phyloP scores from a whole-genome alignment of 2,888 invertebrate genomes.

The Platycheirus albimanus region DNA sequence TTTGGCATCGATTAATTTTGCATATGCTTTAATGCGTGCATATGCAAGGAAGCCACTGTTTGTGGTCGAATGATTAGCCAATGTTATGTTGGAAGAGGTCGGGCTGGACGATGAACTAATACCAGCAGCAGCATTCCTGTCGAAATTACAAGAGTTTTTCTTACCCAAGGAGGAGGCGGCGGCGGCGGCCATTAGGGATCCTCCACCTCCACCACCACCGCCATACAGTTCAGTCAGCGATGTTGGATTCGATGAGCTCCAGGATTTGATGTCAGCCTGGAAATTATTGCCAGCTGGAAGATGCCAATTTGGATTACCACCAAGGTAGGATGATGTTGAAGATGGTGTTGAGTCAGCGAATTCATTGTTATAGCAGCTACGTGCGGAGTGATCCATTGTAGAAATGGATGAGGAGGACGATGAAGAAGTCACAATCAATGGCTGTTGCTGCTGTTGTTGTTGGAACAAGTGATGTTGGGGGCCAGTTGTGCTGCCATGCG shows the following conservation, averaged over 20 bases:
- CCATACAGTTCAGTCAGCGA: slow-evolving; percentile 77
- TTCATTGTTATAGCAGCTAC: slow-evolving; percentile 61
- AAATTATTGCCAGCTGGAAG: slow-evolving; percentile 75
- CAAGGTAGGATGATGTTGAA: slow-evolving; percentile 71
- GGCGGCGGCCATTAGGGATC: slow-evolving; percentile 20
- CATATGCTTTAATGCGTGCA: slow-evolving; percentile 76
- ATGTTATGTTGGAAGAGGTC: slow-evolving; percentile 72
- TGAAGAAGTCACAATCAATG: slow-evolving; percentile 57
- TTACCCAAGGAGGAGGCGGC: slow-evolving; percentile 53
- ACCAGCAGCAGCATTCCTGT: slow-evolving; percentile 53
- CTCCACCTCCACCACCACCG: slow-evolving; percentile 47
- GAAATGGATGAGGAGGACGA: slow-evolving; percentile 67
- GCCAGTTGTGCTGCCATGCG: slow-evolving; percentile 44
- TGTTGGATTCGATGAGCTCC: slow-evolving; percentile 76
- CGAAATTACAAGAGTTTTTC: slow-evolving; percentile 68
- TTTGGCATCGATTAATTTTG: slow-evolving; percentile 57
- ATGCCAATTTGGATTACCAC: slow-evolving; percentile 75
- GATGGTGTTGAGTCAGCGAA: slow-evolving; percentile 61
- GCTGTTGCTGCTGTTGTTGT: slow-evolving; percentile 57
- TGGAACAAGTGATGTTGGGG: slow-evolving; percentile 53
- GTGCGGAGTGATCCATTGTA: slow-evolving; percentile 68
- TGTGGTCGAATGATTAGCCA: slow-evolving; percentile 78
- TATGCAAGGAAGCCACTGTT: slow-evolving; percentile 78
- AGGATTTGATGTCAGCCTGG: slow-evolving; percentile 76
- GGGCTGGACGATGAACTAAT: slow-evolving; percentile 3